Base-by-base conservation (phyloP, 2,888 invertebrate species). In the Oxystoma pomonae region DNA sequence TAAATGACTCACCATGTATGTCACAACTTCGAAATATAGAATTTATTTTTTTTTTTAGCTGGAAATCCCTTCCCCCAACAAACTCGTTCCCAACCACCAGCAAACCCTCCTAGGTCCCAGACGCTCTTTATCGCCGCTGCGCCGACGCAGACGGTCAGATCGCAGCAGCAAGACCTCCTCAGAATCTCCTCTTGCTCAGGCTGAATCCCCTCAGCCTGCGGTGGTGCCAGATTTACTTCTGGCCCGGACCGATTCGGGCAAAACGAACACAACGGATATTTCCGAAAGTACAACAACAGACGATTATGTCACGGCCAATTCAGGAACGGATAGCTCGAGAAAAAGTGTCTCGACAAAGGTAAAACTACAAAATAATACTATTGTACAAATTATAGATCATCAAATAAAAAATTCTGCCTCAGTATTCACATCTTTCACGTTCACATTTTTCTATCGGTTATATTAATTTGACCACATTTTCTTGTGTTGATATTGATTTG, bases 241-340 rank as follows among this genome's bases (percentile, higher is more conserved):
- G 66, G 87, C 87, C 21, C 84, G 90, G 70, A 87, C 89, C 2
- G 90, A 91, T 79, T 89, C 90, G 9, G 87, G 88, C 35, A 87
- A 87, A 78, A 84, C 87, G 18, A 89, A 89, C 69, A 90, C 89
- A 53, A 90, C 89, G 55, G 93, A 94, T 76, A 83, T 92, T 59
- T 92, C 92, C n/a, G 94, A 94, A 82, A 92, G 92, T 73, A 94
- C 94, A 65, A 85, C 85, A n/a, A 90, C 90, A 57, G 93, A 94
- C 79, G 94, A 94, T 80, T 94, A 94, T 78, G 89, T 92, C 69
- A 94, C 94, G 71, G 94, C 94, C 76, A 94, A 89, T 78, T 86
- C 89, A 61, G 89, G 78, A 66, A 80, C 81, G 9, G 81, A 90
- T 75, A 90, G 87, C 74, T 90, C 89, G 17, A 86, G 88, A 74